Percentiles rank a stretch among this genome's conserved stretches.
phyloP scores from a whole-genome alignment of 1,140 invertebrate genomes.

The Amphibalanus amphitrite region DNA sequence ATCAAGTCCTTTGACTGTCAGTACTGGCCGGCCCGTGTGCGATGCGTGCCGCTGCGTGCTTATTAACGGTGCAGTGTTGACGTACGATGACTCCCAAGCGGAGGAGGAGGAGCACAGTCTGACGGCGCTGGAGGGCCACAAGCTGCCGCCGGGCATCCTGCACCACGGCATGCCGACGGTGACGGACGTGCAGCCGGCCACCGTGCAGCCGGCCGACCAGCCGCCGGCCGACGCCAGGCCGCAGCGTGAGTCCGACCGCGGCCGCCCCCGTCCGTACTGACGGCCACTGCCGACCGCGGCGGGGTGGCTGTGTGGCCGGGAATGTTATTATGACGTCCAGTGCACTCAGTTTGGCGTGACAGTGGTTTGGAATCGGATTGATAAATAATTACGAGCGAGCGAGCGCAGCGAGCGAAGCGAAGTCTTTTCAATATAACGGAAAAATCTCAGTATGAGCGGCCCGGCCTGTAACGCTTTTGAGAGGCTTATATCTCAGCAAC shows the following conservation, averaged over 20 bases:
- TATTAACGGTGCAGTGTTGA: slow-evolving; percentile 92
- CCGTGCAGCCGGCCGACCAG: slow-evolving; percentile 32
- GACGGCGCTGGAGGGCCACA: slow-evolving; percentile 36
- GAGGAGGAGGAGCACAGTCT: slow-evolving; percentile 78
- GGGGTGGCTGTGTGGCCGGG: background rate
- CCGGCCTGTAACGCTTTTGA: too few relatives aligned
- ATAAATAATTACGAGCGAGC: too few relatives aligned
- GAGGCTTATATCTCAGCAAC: too few relatives aligned
- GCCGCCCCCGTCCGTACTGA: slow-evolving; percentile 10
- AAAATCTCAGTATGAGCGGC: too few relatives aligned
- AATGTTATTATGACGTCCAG: too few relatives aligned
- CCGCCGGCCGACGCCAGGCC: slow-evolving; percentile 13
- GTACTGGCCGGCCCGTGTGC: background rate
- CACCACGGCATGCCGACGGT: slow-evolving; percentile 84
- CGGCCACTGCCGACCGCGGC: slow-evolving; percentile 7
- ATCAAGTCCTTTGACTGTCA: too few relatives aligned
- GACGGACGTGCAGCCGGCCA: slow-evolving; percentile 80
- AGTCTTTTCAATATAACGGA: too few relatives aligned
- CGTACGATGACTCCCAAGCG: slow-evolving; percentile 88
- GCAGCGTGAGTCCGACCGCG: slow-evolving; percentile 13
- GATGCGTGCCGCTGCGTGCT: slow-evolving; percentile 24
- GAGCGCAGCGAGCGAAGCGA: too few relatives aligned
- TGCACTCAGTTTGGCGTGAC: too few relatives aligned
- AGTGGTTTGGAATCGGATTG: too few relatives aligned
- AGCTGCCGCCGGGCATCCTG: slow-evolving; percentile 73